Evolutionary conservation across 2,113 vertebrate genomes (phyloP).

Genomic region (Mesitornis unicolor): DNA sequence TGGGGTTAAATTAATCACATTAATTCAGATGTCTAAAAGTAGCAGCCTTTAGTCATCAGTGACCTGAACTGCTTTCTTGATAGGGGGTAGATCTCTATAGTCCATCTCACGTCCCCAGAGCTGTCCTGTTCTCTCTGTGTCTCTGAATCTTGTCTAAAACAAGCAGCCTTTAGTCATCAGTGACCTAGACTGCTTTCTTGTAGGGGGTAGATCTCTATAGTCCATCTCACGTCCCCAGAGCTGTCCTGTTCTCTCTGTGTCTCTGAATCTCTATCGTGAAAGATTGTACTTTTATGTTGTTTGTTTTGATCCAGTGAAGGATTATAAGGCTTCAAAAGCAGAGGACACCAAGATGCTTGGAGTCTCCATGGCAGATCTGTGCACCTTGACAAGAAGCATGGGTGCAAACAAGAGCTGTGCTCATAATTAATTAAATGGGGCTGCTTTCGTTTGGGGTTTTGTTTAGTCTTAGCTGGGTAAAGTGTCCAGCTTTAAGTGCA

Average conservation of each 20-base stretch:
- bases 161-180: background rate
- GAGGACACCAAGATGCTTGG: background rate
- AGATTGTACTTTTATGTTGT: background rate
- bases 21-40: background rate
- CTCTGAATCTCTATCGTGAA: background rate
- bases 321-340: background rate
- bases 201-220: background rate
- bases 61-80: background rate
- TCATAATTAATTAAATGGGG: background rate
- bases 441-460: background rate
- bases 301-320: background rate
- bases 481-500: background rate
- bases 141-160: background rate
- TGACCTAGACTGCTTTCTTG: background rate
- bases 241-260: background rate
- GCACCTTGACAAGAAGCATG: background rate
- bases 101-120: background rate
- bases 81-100: background rate
- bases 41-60: background rate
- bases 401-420: background rate
- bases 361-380: background rate
- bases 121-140: background rate
- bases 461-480: background rate
- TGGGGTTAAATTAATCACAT: constrained; percentile 3
- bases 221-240: background rate